A percentile compares a stretch with the other conserved stretches of the same genome.
phyloP scores from a whole-genome alignment of 2,888 invertebrate species.

The Artemia sp. region DNA sequence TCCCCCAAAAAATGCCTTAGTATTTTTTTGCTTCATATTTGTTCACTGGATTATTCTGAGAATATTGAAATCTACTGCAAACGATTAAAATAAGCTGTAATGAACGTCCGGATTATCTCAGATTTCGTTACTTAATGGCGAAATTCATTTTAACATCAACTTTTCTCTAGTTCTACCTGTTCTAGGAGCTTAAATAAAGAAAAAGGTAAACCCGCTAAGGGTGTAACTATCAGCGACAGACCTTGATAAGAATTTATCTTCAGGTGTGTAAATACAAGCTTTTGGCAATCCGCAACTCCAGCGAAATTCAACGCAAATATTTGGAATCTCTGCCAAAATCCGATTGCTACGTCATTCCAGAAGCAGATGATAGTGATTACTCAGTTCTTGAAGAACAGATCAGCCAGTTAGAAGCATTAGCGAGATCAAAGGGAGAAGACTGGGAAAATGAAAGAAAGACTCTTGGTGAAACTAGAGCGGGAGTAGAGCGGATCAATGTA shows the following conservation, averaged over 20 bases:
- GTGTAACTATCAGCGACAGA: no score
- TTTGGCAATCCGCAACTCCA: conserved; percentile 14
- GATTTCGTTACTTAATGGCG: no score
- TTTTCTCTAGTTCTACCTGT: no score
- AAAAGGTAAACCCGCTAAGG: no score
- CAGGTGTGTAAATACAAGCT: conserved; percentile 10
- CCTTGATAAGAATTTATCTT: not conserved
- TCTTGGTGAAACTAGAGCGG: not conserved
- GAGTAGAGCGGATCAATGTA: not conserved
- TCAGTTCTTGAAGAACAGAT: not conserved
- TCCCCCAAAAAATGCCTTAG: no score
- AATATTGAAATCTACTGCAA: no score
- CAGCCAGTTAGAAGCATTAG: not conserved
- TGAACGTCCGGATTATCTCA: no score
- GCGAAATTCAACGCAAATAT: not conserved
- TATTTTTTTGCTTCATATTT: no score
- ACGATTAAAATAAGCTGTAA: no score
- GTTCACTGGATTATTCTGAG: no score
- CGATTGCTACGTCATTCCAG: conserved; percentile 8
- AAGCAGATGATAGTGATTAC: not conserved
- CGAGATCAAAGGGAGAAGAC: not conserved
- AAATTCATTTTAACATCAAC: no score
- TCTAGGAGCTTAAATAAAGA: no score
- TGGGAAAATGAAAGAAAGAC: not conserved
- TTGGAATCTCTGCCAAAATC: conserved; percentile 13